Evolutionary conservation across 2,888 invertebrate species (phyloP), one percentile per base, ranked within the genome.

Genomic region (Gibbula magus): DNA sequence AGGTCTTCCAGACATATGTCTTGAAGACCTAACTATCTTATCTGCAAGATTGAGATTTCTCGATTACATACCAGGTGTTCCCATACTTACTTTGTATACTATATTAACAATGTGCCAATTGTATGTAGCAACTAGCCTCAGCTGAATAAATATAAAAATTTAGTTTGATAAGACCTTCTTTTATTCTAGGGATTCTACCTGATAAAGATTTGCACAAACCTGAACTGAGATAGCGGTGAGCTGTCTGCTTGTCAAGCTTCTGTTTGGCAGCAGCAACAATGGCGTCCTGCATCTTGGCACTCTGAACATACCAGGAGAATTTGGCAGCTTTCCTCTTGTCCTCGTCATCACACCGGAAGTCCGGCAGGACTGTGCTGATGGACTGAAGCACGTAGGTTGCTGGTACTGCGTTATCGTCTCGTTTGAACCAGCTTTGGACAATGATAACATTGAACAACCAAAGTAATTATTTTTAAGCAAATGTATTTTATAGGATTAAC

Each of bases 401-500:
- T 3, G 85, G 83, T 10, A 84, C 82, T 10, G 79, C 73, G 39
- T 86, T 86, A n/a, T 82, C 79, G 77, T 86, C 86, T 53, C 80
- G 73, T 16, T 66, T 53, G 51, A 79, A 86, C 86, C 86, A 86
- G 32, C 84, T 86, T 45, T 2, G 77, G 22, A 22, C 16, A 51
- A 52, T 10, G 13, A 1, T 45, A 4, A 45, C 1, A 10, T 45
- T 45, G 10, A 45, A 10, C n/a, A n/a, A n/a, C n/a, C n/a, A n/a
- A n/a, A n/a, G n/a, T n/a, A n/a, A n/a, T n/a, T n/a, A n/a, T n/a
- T n/a, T n/a, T n/a, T n/a, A n/a, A n/a, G n/a, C n/a, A n/a, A n/a
- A n/a, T n/a, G n/a, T n/a, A n/a, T n/a, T n/a, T n/a, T n/a, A n/a
- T n/a, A n/a, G n/a, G n/a, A n/a, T n/a, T n/a, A n/a, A n/a, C n/a